phyloP scores from a whole-genome alignment of 2,113 vertebrate genomes.

The Acanthochromis polyacanthus region DNA sequence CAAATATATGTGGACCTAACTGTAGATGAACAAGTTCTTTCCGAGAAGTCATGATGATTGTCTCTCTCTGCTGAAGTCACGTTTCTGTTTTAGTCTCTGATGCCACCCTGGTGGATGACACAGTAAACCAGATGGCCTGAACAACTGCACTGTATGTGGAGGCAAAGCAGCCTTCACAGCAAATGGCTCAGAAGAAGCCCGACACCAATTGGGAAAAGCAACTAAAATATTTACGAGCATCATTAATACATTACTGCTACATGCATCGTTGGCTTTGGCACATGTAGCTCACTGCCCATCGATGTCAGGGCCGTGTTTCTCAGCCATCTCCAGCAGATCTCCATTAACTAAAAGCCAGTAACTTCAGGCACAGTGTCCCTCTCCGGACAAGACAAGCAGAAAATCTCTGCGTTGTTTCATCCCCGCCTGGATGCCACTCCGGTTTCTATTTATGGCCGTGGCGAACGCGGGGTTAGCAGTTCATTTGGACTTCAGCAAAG shows the following conservation, averaged over 20 bases:
- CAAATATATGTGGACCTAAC: too few species aligned
- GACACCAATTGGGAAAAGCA: slow-evolving; percentile 37
- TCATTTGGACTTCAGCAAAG: slow-evolving; percentile 62
- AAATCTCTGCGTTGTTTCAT: slow-evolving; percentile 30
- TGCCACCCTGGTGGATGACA: slow-evolving; percentile 3
- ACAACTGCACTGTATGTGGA: slow-evolving; percentile 1
- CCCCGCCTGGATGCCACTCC: slow-evolving; percentile 15
- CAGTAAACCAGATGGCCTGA: slow-evolving; percentile 20
- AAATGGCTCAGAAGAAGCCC: slow-evolving; percentile 15
- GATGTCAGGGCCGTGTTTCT: slow-evolving; percentile 40
- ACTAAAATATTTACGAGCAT: slow-evolving; percentile 62
- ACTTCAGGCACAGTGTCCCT: slow-evolving; percentile 12
- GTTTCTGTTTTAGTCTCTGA: not conserved
- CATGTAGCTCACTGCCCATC: slow-evolving; percentile 52
- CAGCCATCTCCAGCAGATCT: slow-evolving; percentile 22
- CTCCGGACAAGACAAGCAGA: slow-evolving; percentile 14
- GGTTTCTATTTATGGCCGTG: slow-evolving; percentile 46
- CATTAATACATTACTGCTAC: slow-evolving; percentile 57
- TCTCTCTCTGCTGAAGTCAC: not conserved
- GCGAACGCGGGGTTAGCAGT: slow-evolving; percentile 52
- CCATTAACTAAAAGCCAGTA: slow-evolving; percentile 14
- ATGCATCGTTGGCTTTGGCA: slow-evolving; percentile 50
- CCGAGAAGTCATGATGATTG: not conserved
- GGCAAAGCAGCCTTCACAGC: slow-evolving; percentile 13
- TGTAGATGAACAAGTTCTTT: not conserved